Evolutionary conservation across 2,797 vertebrate species (phyloP).

Genomic region (Sebastes baramenuke): DNA sequence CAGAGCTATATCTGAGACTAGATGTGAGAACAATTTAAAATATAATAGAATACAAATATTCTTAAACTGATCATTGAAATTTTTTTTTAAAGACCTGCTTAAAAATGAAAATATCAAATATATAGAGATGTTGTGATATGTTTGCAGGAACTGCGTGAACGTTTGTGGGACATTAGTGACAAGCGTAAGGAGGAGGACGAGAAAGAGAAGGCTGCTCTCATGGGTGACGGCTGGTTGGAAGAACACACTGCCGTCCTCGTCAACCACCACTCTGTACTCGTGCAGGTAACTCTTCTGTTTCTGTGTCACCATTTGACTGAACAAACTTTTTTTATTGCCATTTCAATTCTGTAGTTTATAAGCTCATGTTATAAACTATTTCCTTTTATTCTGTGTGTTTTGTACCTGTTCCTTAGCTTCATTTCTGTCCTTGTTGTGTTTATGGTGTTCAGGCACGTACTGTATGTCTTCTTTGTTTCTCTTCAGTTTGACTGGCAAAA

Average conservation of each 20-base stretch:
- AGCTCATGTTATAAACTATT: background rate
- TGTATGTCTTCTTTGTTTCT: background rate
- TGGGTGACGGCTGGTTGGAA: conserved; percentile 86
- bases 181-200: conserved; percentile 86
- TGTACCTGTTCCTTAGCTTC: background rate
- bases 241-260: conserved; percentile 78
- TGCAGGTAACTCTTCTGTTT: conserved; percentile 81
- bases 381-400: background rate
- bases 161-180: conserved; percentile 90
- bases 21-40: conserved; percentile 79
- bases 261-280: conserved; percentile 88
- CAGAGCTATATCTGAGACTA: conserved; percentile 90
- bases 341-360: background rate
- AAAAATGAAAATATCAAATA: background rate
- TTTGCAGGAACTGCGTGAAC: conserved; percentile 87
- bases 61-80: background rate
- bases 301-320: background rate
- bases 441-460: background rate
- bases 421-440: background rate
- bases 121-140: background rate
- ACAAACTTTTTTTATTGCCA: background rate
- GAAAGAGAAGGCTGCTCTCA: conserved; percentile 79
- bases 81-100: background rate
- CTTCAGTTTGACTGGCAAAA: background rate
- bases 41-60: background rate